Evolutionary conservation across 2,888 invertebrate species (phyloP).

Genomic region (Augochlorella aurata): DNA sequence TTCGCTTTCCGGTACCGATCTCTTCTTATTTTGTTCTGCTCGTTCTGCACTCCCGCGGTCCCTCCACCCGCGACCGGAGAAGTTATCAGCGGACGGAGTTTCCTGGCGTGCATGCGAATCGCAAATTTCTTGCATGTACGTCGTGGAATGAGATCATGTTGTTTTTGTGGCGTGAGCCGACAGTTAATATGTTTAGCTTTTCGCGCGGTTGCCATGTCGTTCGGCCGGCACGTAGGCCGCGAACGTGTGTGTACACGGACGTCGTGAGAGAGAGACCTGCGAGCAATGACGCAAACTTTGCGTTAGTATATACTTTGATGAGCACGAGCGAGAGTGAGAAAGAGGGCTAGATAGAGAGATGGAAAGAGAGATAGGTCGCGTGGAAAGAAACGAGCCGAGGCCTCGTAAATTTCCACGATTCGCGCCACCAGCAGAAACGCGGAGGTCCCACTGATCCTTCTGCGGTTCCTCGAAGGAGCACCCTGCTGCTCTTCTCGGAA

Average conservation of each 20-base stretch:
- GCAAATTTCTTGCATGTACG: constrained; percentile 64
- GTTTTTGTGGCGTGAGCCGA: constrained; percentile 82
- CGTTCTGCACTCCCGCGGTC: background rate
- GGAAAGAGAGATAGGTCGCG: constrained; percentile 28
- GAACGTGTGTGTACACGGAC: constrained; percentile 50
- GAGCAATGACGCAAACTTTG: constrained; percentile 69
- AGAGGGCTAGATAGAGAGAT: constrained; percentile 45
- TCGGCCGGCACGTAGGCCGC: constrained; percentile 70
- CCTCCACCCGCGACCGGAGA: background rate
- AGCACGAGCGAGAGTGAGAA: constrained; percentile 47
- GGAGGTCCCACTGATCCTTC: constrained; percentile 58
- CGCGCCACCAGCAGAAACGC: constrained; percentile 62
- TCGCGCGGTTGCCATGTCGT: constrained; percentile 75
- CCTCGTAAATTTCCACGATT: constrained; percentile 74
- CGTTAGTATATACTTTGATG: constrained; percentile 60
- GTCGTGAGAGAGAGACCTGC: constrained; percentile 58
- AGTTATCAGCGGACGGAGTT: constrained; percentile 66
- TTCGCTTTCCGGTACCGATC: background rate
- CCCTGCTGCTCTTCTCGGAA: constrained; percentile 61
- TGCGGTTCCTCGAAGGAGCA: constrained; percentile 60
- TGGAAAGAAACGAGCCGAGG: constrained; percentile 60
- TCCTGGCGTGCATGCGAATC: constrained; percentile 57
- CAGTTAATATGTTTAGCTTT: constrained; percentile 81
- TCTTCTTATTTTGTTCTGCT: constrained; percentile 19
- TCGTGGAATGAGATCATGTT: constrained; percentile 81